Percentiles rank a stretch among this genome's conserved stretches.
Evolutionary conservation across 2,797 vertebrate species (phyloP).

Genomic region (Ciconia nigra): DNA sequence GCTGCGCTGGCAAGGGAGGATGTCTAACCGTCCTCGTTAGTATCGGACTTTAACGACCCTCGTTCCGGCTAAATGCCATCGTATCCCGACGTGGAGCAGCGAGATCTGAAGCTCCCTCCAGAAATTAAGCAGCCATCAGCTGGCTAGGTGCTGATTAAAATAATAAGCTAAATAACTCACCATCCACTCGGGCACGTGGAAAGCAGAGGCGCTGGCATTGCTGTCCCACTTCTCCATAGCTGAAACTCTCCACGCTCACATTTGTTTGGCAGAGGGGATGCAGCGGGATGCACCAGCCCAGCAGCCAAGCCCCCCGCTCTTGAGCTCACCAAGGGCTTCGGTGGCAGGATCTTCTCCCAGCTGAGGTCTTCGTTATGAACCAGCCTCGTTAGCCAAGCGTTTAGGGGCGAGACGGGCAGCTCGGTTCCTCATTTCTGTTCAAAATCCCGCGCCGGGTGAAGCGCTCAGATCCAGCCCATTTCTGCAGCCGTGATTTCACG

Average conservation of each 20-base stretch:
- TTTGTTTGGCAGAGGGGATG: neutral
- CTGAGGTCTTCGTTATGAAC: neutral
- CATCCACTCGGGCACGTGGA: constrained; percentile 79
- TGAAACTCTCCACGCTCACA: neutral
- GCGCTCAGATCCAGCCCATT: neutral
- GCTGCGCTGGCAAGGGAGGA: neutral
- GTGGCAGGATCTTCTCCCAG: neutral
- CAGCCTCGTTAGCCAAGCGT: neutral
- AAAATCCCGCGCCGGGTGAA: neutral
- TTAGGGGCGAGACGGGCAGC: neutral
- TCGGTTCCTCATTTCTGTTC: neutral
- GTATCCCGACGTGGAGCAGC: rapidly evolving
- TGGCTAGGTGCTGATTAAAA: neutral
- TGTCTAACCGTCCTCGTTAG: neutral
- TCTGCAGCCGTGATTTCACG: rapidly evolving
- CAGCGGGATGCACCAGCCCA: neutral
- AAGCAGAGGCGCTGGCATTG: constrained; percentile 66
- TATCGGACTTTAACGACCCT: neutral
- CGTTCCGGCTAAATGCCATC: rapidly evolving
- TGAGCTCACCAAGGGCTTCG: neutral
- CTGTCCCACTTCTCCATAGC: constrained; percentile 68
- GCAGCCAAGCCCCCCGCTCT: neutral
- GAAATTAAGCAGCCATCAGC: neutral
- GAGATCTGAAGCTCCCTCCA: rapidly evolving
- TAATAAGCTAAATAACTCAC: constrained; percentile 64